A percentile compares a stretch with the other conserved stretches of the same genome.
These are phyloP conservation scores for Onthophagus taurus DNA, from an alignment of 1,140 invertebrate genomes.

Conservation along the genomic window DNA sequence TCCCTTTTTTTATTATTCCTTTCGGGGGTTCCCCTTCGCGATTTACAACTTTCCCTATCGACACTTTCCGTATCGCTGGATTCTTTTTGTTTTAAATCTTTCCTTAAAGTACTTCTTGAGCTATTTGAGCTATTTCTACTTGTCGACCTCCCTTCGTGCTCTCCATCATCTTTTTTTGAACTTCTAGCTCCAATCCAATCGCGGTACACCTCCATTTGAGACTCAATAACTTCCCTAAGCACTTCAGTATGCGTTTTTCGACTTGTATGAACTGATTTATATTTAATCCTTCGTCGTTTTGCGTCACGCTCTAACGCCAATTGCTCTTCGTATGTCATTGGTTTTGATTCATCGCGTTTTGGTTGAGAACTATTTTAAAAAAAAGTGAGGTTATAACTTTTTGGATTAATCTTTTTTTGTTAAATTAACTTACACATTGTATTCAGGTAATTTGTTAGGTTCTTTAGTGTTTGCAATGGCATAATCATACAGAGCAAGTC, in stretches of 20 bases:
- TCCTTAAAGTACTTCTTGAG: too few relatives aligned
- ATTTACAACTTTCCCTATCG: too few relatives aligned
- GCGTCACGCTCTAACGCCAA: slow-evolving; percentile 50
- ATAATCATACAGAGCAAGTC: slow-evolving; percentile 42
- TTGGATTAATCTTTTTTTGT: not conserved
- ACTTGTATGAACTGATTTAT: slow-evolving; percentile 53
- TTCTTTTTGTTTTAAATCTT: too few relatives aligned
- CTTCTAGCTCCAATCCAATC: too few relatives aligned
- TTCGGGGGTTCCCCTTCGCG: too few relatives aligned
- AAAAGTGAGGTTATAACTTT: not conserved
- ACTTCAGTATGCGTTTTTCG: slow-evolving; percentile 52
- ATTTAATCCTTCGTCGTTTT: slow-evolving; percentile 50
- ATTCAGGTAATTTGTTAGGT: slow-evolving; percentile 29
- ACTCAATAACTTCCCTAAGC: slow-evolving; percentile 50
- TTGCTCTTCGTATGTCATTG: slow-evolving; percentile 38
- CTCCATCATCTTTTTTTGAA: too few relatives aligned
- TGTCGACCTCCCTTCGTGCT: too few relatives aligned
- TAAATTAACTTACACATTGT: slow-evolving; percentile 29
- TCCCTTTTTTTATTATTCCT: too few relatives aligned
- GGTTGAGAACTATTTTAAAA: not conserved
- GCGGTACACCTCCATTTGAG: slow-evolving; percentile 40
- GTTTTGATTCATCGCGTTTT: slow-evolving; percentile 20
- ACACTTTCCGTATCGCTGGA: too few relatives aligned
- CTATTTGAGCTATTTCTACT: too few relatives aligned
- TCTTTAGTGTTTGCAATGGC: slow-evolving; percentile 37